A percentile compares a stretch with the other conserved stretches of the same genome.
Conservation (phyloP, 1,140 invertebrate genomes). For the Aphaenogaster rudis region DNA sequence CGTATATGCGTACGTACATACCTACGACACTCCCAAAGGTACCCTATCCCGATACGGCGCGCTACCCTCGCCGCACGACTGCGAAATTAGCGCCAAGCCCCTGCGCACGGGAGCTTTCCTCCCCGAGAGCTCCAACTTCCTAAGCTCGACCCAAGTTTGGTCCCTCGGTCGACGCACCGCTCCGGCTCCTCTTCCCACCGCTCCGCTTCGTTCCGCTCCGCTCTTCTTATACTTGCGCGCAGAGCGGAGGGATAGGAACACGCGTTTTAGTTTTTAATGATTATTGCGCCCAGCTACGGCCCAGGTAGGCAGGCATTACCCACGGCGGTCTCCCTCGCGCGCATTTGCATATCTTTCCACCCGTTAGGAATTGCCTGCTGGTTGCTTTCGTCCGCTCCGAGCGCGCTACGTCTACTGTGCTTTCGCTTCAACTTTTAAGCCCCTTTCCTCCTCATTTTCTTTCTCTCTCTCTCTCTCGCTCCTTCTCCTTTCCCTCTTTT, state of each 20-base stretch:
- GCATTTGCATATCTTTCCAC: constrained; percentile 85
- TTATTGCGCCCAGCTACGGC: constrained; percentile 81
- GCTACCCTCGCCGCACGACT: constrained; percentile 65
- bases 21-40: constrained; percentile 66
- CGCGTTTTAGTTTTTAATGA: constrained; percentile 85
- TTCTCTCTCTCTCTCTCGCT: not conserved
- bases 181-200: not conserved
- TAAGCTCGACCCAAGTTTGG: constrained; percentile 72
- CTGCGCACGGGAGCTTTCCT: constrained; percentile 41
- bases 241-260: constrained; percentile 30
- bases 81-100: constrained; percentile 71
- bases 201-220: not conserved
- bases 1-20: constrained; percentile 54
- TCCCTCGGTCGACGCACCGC: constrained; percentile 45
- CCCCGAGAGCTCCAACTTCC: constrained; percentile 61
- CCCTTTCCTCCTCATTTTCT: constrained; percentile 56
- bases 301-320: constrained; percentile 76
- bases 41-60: constrained; percentile 62
- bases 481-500: not conserved
- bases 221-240: constrained; percentile 7
- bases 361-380: constrained; percentile 82
- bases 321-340: constrained; percentile 68
- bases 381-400: constrained; percentile 74
- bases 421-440: constrained; percentile 83
- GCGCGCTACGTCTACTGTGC: constrained; percentile 74